Evolutionary conservation across 2,113 vertebrate genomes (phyloP), one percentile per base, ranked within the genome.

Genomic region (Amphiprion percula): DNA sequence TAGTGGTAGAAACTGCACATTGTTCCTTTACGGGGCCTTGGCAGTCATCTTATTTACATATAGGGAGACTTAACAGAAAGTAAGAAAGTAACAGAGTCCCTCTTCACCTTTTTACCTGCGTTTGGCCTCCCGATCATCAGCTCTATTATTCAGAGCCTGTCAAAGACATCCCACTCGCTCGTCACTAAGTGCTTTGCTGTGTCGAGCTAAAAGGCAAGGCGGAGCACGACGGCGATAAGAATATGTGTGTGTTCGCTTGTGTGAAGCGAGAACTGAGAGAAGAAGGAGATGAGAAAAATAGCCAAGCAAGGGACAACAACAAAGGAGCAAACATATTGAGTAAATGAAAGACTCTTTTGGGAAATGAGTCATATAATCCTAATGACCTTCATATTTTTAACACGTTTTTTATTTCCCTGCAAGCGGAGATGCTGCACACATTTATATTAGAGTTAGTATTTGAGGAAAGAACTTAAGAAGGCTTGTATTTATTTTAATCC

Each of bases 111-210:
- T 24, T 49, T 7, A 72, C 74, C 83, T 65, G 53, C 21, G 19
- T 5, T 0, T 53, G 68, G 74, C 63, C 73, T 74, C 55, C 37
- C 3, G 21, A 46, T 55, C 54, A 46, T 74, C 68, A 55, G 33
- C 30, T 77, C 39, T 41, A 72, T 84, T 79, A 82, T 77, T 79
- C 58, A 69, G 56, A 67, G 60, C 64, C 28, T 52, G 66, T 39
- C 74, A 53, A 11, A 67, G 23, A 72, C 6, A 28, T 19, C 24
- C 4, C 30, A 19, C 64, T 28, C 11, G 28, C 63, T 70, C 60
- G 41, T 63, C 52, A 24, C 68, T 77, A 65, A 86, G 80, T 86
- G 81, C 85, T 82, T 89, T 66, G 75, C 59, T 62, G 69, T 78
- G 79, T 84, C 85, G 52, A 61, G 69, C 14, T 56, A 26, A 41